Evolutionary conservation across 1,140 invertebrate species (phyloP).

Genomic region (Planococcus citri): DNA sequence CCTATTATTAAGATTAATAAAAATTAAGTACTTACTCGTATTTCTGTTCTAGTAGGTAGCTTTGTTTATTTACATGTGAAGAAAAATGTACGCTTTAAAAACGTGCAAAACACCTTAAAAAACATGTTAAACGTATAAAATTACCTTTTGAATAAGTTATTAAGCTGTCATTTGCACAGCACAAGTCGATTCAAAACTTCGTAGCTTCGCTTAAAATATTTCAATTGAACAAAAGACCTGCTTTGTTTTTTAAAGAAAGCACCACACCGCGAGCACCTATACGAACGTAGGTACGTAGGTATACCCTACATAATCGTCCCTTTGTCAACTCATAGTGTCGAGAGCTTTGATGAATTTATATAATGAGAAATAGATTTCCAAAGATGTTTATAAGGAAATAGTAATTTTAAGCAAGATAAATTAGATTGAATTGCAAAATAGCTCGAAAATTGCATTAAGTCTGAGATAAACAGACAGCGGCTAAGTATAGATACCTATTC

Average conservation of each 20-base stretch:
- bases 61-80: too few relatives aligned
- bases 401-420: constrained; percentile 5
- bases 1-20: too few relatives aligned
- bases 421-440: constrained; percentile 3
- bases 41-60: too few relatives aligned
- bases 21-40: too few relatives aligned
- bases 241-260: not conserved
- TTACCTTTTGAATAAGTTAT: too few relatives aligned
- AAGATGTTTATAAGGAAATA: not conserved
- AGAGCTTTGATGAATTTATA: not conserved
- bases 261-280: too few relatives aligned
- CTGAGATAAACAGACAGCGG: too few relatives aligned
- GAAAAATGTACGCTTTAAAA: too few relatives aligned
- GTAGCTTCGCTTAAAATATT: not conserved
- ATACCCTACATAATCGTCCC: not conserved
- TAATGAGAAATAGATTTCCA: not conserved
- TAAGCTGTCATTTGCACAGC: too few relatives aligned
- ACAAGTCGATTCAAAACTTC: not conserved
- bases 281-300: too few relatives aligned
- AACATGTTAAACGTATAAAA: too few relatives aligned
- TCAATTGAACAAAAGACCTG: not conserved
- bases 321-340: not conserved
- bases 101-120: too few relatives aligned
- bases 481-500: not conserved
- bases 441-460: not conserved